Conservation (phyloP, 1,140 invertebrate genomes). For the Bombyx mandarina region DNA sequence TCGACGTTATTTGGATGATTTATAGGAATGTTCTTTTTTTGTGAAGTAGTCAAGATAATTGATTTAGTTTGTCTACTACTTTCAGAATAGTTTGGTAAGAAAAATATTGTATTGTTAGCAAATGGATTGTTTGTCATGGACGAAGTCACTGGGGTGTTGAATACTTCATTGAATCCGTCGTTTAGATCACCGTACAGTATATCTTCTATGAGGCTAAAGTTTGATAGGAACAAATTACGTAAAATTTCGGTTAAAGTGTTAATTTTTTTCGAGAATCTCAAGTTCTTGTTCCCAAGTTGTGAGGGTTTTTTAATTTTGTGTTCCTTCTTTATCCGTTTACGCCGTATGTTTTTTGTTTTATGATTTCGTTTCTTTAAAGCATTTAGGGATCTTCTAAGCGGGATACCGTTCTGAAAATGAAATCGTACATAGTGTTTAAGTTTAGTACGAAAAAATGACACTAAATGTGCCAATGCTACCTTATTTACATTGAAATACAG, state of each 20-base stretch:
- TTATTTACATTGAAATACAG: no score
- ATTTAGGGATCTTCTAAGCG: no score
- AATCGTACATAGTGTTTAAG: no score
- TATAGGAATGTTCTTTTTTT: no score
- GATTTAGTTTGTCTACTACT: neutral
- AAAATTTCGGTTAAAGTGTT: constrained; percentile 1
- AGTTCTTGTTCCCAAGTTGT: neutral
- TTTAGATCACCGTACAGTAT: constrained; percentile 3
- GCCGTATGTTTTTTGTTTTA: no score
- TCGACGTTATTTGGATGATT: no score
- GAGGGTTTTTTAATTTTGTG: neutral
- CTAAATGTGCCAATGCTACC: no score
- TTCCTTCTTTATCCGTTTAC: no score
- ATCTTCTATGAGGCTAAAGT: constrained; percentile 4
- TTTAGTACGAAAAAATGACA: no score
- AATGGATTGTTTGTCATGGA: neutral
- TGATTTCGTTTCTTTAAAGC: no score
- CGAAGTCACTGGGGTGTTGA: neutral
- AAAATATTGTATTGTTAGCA: constrained; percentile 3
- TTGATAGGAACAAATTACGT: neutral
- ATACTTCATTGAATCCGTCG: constrained; percentile 3
- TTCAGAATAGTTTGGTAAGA: neutral
- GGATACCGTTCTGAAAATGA: no score
- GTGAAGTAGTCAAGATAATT: constrained; percentile 2
- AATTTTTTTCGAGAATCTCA: neutral